Conservation (phyloP, 2,113 vertebrate species). For the Zosterops pallidus region DNA sequence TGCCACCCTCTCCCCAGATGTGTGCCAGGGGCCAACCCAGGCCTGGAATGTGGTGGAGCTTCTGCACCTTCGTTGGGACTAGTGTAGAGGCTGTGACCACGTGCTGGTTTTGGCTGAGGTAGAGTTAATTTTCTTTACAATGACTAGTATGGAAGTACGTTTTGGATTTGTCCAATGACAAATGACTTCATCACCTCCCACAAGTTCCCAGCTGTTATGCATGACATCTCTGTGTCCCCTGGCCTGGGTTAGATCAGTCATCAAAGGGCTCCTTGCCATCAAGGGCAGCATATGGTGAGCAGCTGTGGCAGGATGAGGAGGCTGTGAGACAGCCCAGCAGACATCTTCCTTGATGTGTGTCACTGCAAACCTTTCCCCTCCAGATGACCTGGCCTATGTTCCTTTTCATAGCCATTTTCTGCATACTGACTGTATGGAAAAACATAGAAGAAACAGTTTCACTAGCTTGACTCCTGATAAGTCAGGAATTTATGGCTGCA, state of each 20-base stretch:
- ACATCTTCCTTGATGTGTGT: background rate
- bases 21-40: accelerated
- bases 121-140: background rate
- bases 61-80: accelerated
- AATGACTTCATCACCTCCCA: background rate
- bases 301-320: background rate
- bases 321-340: background rate
- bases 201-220: background rate
- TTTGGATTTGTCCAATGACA: background rate
- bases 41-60: background rate
- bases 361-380: background rate
- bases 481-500: background rate
- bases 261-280: background rate
- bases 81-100: background rate
- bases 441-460: background rate
- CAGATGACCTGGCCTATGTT: background rate
- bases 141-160: background rate
- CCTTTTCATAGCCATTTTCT: background rate
- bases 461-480: background rate
- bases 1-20: too few relatives aligned
- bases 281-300: background rate
- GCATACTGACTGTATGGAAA: background rate
- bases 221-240: background rate
- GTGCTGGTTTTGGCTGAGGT: background rate
- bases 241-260: background rate